Base-by-base conservation (phyloP, 2,113 vertebrate species). In the Sinocyclocheilus anophthalmus region DNA sequence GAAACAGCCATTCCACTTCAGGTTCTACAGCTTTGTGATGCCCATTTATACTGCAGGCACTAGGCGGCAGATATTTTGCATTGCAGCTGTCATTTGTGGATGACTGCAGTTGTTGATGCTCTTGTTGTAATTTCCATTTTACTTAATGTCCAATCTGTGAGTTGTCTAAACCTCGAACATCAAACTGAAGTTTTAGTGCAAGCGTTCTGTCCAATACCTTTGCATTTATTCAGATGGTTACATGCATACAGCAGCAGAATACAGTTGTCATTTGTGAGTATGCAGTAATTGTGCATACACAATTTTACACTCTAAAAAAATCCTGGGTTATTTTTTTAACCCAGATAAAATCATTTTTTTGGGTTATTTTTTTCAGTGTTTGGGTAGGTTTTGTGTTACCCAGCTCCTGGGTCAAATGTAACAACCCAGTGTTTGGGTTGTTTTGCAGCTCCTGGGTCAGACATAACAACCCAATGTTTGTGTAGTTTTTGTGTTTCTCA, bases 1-100 rank as follows among this genome's bases (percentile, higher is more conserved):
- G 77, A 76, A 83, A 83, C 53, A 70, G 79, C 50, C 16, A 48
- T 50, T 83, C 69, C 45, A 78, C 78, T 70, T 76, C 53, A 69
- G 76, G 65, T 63, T 75, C 72, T 72, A 63, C 16, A 70, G 61
- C 83, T 22, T 5, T 80, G 37, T 30, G 50, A 22, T 42, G 26
- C 85, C 63, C 33, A 37, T 82, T 85, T 76, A 48, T 22, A 48
- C 39, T 48, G 22, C 39, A 48, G 11, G 72, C 42, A 50, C 45
- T 50, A 18, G 14, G 80, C 33, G 33, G 77, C 20, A 77, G 69
- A 78, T 75, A 63, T 57, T 84, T 83, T 61, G 39, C 37, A 26
- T 45, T 53, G 24, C 48, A 76, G 63, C 83, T 76, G 78, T 3
- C 73, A 76, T 76, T 8, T 48, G 45, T 50, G 45, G 73, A 76